phyloP scores from a whole-genome alignment of 2,888 invertebrate genomes.

The Hypselothyrea guttata region DNA sequence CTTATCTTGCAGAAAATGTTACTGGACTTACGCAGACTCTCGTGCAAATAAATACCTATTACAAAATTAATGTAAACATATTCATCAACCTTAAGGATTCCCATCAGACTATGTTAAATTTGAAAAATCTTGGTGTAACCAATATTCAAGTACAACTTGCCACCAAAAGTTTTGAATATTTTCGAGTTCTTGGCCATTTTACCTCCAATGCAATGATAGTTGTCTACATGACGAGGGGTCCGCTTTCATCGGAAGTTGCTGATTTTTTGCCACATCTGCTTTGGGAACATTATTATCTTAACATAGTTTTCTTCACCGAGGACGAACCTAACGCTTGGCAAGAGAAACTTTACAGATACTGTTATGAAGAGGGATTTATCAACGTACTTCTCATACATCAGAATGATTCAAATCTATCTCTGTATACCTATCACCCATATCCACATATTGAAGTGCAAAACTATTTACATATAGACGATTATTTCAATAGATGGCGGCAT shows the following conservation, averaged over 20 bases:
- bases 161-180: neutral
- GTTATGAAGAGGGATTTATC: slow-evolving; percentile 46
- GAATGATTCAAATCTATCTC: neutral
- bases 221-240: slow-evolving; percentile 13
- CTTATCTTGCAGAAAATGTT: no score
- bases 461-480: slow-evolving; percentile 32
- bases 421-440: slow-evolving; percentile 52
- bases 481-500: slow-evolving; percentile 20
- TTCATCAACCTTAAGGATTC: slow-evolving; percentile 22
- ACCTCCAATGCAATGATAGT: slow-evolving; percentile 28
- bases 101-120: neutral
- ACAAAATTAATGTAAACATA: slow-evolving; percentile 34
- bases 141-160: slow-evolving; percentile 15
- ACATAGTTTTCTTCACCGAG: slow-evolving; percentile 38
- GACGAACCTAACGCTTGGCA: slow-evolving; percentile 5
- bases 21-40: no score
- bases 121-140: neutral
- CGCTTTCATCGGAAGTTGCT: neutral
- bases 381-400: slow-evolving; percentile 39
- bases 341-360: slow-evolving; percentile 30
- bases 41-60: no score
- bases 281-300: slow-evolving; percentile 6
- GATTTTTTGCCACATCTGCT: slow-evolving; percentile 30
- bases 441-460: slow-evolving; percentile 16
- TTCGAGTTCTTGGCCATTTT: slow-evolving; percentile 30